Evolutionary conservation across 2,113 vertebrate species (phyloP).

Genomic region (Calypte anna): DNA sequence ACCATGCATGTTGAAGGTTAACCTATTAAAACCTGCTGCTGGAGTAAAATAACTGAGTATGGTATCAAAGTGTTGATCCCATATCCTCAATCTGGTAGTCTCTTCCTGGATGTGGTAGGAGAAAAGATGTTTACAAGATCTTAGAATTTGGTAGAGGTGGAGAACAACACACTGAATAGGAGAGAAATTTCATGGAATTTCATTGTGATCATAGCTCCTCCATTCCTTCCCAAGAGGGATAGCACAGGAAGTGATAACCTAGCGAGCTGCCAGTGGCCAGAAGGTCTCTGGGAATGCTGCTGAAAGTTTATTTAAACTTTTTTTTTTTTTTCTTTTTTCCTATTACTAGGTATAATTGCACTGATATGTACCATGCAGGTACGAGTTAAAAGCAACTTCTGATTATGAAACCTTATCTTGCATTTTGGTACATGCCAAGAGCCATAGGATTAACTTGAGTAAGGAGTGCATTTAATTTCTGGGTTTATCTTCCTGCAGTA

Average conservation of each 20-base stretch:
- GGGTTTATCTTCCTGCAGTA: neutral
- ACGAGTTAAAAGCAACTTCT: neutral
- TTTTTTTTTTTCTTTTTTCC: neutral
- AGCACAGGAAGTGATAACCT: neutral
- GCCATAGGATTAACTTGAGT: neutral
- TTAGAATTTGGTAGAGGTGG: neutral
- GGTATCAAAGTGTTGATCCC: neutral
- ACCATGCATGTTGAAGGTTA: neutral
- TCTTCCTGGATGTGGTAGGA: neutral
- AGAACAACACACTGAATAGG: neutral
- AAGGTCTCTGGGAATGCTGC: neutral
- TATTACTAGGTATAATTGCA: neutral
- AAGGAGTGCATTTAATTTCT: neutral
- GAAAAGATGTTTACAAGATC: neutral
- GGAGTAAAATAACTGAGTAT: neutral
- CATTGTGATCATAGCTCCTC: neutral
- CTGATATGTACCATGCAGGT: neutral
- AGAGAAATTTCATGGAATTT: neutral
- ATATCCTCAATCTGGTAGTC: neutral
- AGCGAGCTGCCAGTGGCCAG: neutral
- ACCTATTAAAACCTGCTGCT: neutral
- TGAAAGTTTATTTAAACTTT: neutral
- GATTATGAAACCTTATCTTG: neutral
- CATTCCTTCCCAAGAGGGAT: neutral
- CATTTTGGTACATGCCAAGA: neutral